Evolutionary conservation across 2,113 vertebrate genomes (phyloP).

Genomic region (Anseranas semipalmata): DNA sequence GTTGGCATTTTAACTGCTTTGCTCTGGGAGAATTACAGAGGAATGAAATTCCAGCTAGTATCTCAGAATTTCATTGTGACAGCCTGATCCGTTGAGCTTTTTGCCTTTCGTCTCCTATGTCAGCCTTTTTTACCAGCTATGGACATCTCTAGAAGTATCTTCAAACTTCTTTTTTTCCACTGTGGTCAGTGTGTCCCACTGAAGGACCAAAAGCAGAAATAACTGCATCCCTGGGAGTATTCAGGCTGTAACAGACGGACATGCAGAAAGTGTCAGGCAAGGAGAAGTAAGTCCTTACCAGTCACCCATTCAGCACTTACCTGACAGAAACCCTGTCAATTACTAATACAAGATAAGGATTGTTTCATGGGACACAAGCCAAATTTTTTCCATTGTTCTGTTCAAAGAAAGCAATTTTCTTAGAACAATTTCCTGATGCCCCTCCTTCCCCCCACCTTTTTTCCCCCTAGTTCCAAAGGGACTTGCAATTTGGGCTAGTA

Average conservation of each 20-base stretch:
- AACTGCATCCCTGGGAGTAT: neutral
- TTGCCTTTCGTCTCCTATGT: neutral
- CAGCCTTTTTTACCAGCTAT: neutral
- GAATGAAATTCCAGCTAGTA: neutral
- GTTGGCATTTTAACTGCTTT: neutral
- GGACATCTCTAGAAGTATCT: rapidly evolving
- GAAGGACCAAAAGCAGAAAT: neutral
- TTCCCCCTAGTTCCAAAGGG: neutral
- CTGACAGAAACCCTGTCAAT: neutral
- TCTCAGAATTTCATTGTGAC: neutral
- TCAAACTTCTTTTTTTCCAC: neutral
- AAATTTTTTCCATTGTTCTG: neutral
- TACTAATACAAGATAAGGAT: neutral
- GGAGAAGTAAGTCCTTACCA: neutral
- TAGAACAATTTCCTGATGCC: neutral
- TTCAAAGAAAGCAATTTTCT: constrained; percentile 8
- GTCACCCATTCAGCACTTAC: neutral
- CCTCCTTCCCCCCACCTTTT: neutral
- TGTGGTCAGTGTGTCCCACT: neutral
- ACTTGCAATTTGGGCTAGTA: neutral
- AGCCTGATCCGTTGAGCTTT: neutral
- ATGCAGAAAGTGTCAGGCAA: neutral
- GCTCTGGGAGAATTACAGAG: neutral
- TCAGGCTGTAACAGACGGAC: neutral
- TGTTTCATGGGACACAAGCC: neutral